Evolutionary conservation across 2,888 invertebrate species (phyloP), one percentile per base, ranked within the genome.

Genomic region (Acanthosepion esculentum): DNA sequence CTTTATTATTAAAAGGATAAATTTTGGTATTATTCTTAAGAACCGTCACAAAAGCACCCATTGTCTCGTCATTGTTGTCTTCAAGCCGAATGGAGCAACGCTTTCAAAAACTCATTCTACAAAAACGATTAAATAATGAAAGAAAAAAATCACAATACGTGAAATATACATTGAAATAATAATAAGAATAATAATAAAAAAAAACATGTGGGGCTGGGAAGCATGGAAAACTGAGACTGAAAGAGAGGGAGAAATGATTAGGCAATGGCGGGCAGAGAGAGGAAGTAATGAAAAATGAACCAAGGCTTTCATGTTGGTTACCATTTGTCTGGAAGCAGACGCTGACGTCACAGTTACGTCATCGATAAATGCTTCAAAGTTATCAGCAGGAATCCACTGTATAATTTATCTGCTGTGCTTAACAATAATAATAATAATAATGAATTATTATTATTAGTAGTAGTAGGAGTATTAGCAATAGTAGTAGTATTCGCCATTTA

Each of bases 251-350:
- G 33, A 5, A 78, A 78, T 78, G n/a, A 33, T 33, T n/a, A 15
- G 5, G n/a, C 10, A 15, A 15, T 6, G n/a, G 78, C 12, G 12
- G n/a, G n/a, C n/a, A 33, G 20, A 59, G 2, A 23, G 5, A n/a
- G 1, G 33, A 33, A 15, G 18, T 33, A 78, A n/a, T 78, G 78
- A 78, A 78, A 78, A 78, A 78, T 33, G 78, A 78, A 33, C 0
- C 33, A 33, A 78, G 10, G 78, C 78, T 78, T 78, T 78, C 33
- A 78, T 78, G 78, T 78, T 15, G n/a, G 4, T 78, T 78, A 12
- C n/a, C n/a, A 78, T 78, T 78, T n/a, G 78, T 78, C 78, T 78
- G n/a, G n/a, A 33, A 78, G 78, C n/a, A n/a, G n/a, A n/a, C 78
- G 10, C 33, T 33, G n/a, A 78, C 78, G 78, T 78, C n/a, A 78